Evolutionary conservation across 2,888 invertebrate species (phyloP).

Genomic region (Chymomyza caudatula): DNA sequence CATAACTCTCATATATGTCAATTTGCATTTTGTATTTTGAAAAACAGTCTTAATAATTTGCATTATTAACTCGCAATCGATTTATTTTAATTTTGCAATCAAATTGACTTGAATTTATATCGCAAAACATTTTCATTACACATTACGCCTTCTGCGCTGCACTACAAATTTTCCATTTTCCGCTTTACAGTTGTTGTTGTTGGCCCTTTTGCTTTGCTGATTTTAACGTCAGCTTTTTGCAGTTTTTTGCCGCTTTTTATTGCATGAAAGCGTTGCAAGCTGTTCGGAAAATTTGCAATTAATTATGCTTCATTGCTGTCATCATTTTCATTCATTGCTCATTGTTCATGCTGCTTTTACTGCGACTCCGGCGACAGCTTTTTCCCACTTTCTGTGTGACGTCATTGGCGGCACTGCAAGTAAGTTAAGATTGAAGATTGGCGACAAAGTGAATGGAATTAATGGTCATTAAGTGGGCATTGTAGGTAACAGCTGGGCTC

Average conservation of each 20-base stretch:
- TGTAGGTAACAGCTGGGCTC: conserved; percentile 31
- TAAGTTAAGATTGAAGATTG: conserved; percentile 31
- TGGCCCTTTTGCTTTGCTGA: neutral
- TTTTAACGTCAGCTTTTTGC: conserved; percentile 17
- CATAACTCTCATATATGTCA: neutral
- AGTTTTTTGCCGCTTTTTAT: neutral
- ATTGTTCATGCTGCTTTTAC: neutral
- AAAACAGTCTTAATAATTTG: conserved; percentile 22
- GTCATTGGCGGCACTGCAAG: conserved; percentile 12
- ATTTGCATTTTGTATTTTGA: neutral
- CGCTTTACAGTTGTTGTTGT: neutral
- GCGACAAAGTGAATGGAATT: conserved; percentile 44
- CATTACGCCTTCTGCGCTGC: neutral
- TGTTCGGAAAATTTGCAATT: conserved; percentile 44
- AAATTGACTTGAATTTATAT: neutral
- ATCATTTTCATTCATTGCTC: conserved; percentile 1
- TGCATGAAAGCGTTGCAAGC: conserved; percentile 25
- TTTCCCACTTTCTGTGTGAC: neutral
- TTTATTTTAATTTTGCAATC: conserved; percentile 13
- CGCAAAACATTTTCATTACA: neutral
- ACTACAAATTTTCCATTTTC: neutral
- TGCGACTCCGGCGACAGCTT: neutral
- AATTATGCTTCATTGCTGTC: conserved; percentile 43
- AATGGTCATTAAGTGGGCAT: conserved; percentile 43
- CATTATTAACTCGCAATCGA: conserved; percentile 10